These are phyloP conservation scores for Pararge aegeria DNA, from an alignment of 1,140 invertebrate genomes.

Conservation along the genomic window DNA sequence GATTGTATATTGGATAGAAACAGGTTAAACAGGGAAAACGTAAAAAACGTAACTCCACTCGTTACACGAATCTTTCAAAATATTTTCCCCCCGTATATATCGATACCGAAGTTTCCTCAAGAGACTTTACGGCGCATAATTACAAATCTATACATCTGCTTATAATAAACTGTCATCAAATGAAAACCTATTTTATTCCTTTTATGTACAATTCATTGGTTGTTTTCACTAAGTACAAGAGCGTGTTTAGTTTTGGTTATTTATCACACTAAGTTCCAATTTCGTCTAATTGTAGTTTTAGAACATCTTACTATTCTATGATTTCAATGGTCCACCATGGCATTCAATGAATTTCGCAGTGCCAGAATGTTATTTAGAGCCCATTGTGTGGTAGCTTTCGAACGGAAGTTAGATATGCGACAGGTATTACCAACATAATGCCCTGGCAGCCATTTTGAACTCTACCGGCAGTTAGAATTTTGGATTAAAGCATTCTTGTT, in stretches of 20 bases:
- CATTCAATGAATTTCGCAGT: conserved; percentile 38
- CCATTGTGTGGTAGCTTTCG: conserved; percentile 40
- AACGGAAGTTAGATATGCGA: conserved; percentile 45
- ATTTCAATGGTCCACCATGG: conserved; percentile 30
- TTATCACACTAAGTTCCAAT: conserved; percentile 9
- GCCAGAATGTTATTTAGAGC: conserved; percentile 42
- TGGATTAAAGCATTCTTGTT: conserved; percentile 30
- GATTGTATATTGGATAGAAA: no score
- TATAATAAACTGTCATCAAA: no score
- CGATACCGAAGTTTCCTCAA: no score
- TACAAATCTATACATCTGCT: no score
- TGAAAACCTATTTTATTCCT: background rate
- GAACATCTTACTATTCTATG: conserved; percentile 20
- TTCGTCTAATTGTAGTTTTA: conserved; percentile 22
- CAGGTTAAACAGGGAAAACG: no score
- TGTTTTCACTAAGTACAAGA: no score
- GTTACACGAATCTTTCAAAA: no score
- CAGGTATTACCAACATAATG: conserved; percentile 39
- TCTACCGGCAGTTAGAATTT: conserved; percentile 28
- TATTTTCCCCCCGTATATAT: no score
- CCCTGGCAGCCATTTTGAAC: conserved; percentile 32
- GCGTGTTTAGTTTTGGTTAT: conserved; percentile 6
- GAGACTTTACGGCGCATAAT: no score
- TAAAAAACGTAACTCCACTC: no score
- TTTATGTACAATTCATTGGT: background rate